A percentile compares a stretch with the other conserved stretches of the same genome.
Evolutionary conservation across 2,888 invertebrate species (phyloP).

Genomic region (Calameuta idolon): DNA sequence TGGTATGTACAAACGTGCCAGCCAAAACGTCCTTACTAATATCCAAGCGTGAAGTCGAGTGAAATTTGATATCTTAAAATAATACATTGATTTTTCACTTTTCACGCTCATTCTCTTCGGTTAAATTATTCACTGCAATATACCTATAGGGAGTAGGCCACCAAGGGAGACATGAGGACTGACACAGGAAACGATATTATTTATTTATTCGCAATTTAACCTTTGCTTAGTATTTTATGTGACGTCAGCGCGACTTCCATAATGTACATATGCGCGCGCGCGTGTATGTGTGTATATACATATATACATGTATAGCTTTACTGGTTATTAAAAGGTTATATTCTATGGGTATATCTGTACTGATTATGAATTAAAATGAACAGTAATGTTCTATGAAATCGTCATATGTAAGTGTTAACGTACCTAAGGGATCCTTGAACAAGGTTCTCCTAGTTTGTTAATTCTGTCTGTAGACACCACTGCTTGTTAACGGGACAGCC

Average conservation of each 20-base stretch:
- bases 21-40: neutral
- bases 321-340: too few relatives aligned
- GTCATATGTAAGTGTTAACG: too few relatives aligned
- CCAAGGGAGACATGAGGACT: neutral
- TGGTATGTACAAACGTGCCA: neutral
- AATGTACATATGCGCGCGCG: neutral
- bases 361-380: too few relatives aligned
- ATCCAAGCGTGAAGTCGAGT: neutral
- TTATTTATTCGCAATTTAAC: neutral
- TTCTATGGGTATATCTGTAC: too few relatives aligned
- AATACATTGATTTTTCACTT: too few relatives aligned
- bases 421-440: too few relatives aligned
- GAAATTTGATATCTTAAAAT: neutral
- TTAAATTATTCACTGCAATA: neutral
- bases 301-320: too few relatives aligned
- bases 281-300: too few relatives aligned
- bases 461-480: too few relatives aligned
- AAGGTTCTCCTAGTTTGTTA: too few relatives aligned
- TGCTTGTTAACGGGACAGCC: too few relatives aligned
- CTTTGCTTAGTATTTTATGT: neutral
- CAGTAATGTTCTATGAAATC: too few relatives aligned
- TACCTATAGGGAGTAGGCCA: neutral
- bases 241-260: neutral
- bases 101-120: neutral
- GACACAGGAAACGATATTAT: neutral